Evolutionary conservation across 1,140 invertebrate genomes (phyloP).

Genomic region (Drosophila kohkoa): DNA sequence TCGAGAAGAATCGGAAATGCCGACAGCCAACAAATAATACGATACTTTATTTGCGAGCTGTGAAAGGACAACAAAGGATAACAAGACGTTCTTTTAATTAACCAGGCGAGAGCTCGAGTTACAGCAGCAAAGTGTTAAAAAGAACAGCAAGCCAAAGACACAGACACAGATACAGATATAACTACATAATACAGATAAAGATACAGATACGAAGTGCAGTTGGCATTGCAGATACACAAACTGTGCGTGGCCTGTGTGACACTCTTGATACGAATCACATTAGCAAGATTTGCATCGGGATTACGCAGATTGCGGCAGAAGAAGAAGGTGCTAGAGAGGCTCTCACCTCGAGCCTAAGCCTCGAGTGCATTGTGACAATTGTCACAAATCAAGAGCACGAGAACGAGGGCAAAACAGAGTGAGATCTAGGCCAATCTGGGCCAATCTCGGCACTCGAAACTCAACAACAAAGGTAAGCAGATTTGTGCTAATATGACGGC

Average conservation of each 20-base stretch:
- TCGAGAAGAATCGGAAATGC: neutral
- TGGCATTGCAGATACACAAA: neutral
- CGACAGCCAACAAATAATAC: constrained; percentile 16
- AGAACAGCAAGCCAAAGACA: neutral
- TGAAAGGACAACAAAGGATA: constrained; percentile 10
- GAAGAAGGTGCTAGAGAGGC: constrained; percentile 25
- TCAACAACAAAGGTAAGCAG: constrained; percentile 73
- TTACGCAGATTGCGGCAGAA: constrained; percentile 56
- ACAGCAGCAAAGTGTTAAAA: constrained; percentile 65
- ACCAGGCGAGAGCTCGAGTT: constrained; percentile 54
- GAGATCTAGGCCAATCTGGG: constrained; percentile 53
- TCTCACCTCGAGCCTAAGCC: constrained; percentile 51
- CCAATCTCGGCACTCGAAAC: constrained; percentile 63
- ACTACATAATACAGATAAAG: neutral
- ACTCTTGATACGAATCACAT: constrained; percentile 68
- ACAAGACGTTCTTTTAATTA: constrained; percentile 60
- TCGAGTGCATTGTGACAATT: constrained; percentile 66
- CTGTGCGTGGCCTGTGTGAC: neutral
- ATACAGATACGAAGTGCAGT: neutral
- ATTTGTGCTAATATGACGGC: constrained; percentile 82
- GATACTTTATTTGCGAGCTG: constrained; percentile 25
- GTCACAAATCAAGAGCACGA: constrained; percentile 63
- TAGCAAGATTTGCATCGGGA: constrained; percentile 76
- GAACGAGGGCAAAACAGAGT: neutral
- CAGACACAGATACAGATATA: neutral